Conservation (phyloP, 2,797 vertebrate species). For the Pseudotriccus pelzelni region DNA sequence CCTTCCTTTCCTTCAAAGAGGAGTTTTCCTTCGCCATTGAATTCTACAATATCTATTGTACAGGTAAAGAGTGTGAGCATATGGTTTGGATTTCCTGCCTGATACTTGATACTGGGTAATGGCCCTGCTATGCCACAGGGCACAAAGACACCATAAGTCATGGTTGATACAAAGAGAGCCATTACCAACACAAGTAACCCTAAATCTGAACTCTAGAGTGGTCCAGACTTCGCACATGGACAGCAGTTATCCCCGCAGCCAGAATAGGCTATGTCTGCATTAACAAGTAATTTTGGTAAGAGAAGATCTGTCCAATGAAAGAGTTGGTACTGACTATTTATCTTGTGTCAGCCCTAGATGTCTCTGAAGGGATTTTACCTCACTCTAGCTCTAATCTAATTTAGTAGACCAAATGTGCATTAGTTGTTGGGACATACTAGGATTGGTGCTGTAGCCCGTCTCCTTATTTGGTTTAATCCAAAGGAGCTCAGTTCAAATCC, state of each 20-base stretch:
- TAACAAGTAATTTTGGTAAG: not conserved
- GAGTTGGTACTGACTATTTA: not conserved
- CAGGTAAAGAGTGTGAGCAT: not conserved
- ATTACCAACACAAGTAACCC: not conserved
- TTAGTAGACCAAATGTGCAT: not conserved
- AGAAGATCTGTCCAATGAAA: not conserved
- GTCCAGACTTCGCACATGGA: not conserved
- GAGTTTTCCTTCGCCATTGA: not conserved
- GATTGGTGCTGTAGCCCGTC: not conserved
- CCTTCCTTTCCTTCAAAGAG: not conserved
- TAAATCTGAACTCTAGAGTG: not conserved
- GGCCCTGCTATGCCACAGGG: not conserved
- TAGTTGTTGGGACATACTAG: not conserved
- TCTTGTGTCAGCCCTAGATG: not conserved
- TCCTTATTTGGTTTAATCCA: not conserved
- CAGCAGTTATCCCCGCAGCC: not conserved
- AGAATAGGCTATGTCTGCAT: not conserved
- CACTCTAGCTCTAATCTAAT: not conserved
- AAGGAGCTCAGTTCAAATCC: not conserved
- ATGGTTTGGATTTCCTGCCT: not conserved
- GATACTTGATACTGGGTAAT: not conserved
- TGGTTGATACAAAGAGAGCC: not conserved
- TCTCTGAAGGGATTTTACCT: not conserved
- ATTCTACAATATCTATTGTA: not conserved
- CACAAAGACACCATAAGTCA: not conserved